Evolutionary conservation across 1,140 invertebrate species (phyloP).

Genomic region (Ceratina australensis): DNA sequence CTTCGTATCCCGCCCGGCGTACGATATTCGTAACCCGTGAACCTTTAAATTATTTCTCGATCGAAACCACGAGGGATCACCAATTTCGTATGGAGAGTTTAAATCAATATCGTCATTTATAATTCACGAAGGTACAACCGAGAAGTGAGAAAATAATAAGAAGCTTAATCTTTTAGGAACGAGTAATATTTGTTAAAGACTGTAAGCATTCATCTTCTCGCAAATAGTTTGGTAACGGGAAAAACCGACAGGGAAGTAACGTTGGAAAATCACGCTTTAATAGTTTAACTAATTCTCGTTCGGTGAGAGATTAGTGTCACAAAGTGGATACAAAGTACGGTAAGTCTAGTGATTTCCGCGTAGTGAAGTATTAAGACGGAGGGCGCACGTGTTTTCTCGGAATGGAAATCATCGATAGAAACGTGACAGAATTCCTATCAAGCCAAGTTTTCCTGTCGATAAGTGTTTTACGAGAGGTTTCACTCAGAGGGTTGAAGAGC

Average conservation of each 20-base stretch:
- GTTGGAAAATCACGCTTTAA: background rate
- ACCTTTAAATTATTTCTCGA: slow-evolving; percentile 46
- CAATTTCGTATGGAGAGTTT: too few relatives aligned
- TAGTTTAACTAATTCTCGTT: background rate
- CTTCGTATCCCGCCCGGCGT: background rate
- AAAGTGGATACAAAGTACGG: slow-evolving; percentile 38
- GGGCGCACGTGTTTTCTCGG: slow-evolving; percentile 60
- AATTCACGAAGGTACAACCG: too few relatives aligned
- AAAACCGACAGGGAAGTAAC: background rate
- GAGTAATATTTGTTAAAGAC: too few relatives aligned
- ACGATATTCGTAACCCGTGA: slow-evolving; percentile 22
- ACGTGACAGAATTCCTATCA: slow-evolving; percentile 69
- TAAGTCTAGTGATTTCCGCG: slow-evolving; percentile 56
- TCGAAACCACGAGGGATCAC: background rate
- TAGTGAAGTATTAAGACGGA: slow-evolving; percentile 12
- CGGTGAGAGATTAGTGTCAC: slow-evolving; percentile 23
- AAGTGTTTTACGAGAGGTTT: too few relatives aligned
- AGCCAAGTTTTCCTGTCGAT: slow-evolving; percentile 1
- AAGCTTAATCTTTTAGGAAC: too few relatives aligned
- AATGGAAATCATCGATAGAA: slow-evolving; percentile 63
- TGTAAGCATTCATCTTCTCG: background rate
- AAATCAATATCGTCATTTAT: too few relatives aligned
- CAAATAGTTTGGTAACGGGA: background rate
- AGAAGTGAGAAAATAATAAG: too few relatives aligned
- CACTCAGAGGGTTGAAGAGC: too few relatives aligned